phyloP scores from a whole-genome alignment of 2,888 invertebrate species.

The Uropetala carovei region DNA sequence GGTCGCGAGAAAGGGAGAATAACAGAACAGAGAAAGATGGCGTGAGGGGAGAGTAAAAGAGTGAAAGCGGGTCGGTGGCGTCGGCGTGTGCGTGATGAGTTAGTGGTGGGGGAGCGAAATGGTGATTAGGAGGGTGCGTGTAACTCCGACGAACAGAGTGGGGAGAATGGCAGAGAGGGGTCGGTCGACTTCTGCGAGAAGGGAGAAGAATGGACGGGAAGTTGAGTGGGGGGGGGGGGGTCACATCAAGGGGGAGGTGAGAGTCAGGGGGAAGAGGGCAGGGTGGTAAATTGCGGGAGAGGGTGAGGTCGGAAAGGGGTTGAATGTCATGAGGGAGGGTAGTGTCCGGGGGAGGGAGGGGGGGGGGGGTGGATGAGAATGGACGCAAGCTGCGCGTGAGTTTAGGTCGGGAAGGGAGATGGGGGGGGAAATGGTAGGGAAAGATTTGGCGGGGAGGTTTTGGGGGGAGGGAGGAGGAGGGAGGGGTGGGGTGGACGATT shows the following conservation, averaged over 20 bases:
- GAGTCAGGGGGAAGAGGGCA: background rate
- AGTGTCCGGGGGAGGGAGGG: background rate
- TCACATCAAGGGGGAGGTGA: background rate
- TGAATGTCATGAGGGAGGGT: background rate
- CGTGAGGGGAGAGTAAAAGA: background rate
- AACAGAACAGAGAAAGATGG: background rate
- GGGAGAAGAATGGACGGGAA: background rate
- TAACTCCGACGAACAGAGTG: conserved; percentile 9
- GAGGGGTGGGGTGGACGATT: background rate
- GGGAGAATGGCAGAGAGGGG: background rate
- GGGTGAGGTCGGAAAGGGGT: background rate
- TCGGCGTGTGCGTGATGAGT: background rate
- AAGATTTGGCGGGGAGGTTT: background rate
- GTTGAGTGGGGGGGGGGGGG: too few species aligned
- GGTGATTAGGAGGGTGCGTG: conserved; percentile 35
- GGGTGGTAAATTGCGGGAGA: background rate
- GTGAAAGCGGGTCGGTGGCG: background rate
- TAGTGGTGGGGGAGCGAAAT: background rate
- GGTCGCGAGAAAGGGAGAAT: background rate
- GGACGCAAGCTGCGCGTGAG: background rate
- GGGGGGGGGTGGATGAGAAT: background rate
- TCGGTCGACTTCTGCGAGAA: background rate
- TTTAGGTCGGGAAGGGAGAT: background rate
- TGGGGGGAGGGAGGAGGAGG: background rate
- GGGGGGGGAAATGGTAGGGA: background rate